phyloP scores from a whole-genome alignment of 2,113 vertebrate species.

The Gobiocypris rarus region DNA sequence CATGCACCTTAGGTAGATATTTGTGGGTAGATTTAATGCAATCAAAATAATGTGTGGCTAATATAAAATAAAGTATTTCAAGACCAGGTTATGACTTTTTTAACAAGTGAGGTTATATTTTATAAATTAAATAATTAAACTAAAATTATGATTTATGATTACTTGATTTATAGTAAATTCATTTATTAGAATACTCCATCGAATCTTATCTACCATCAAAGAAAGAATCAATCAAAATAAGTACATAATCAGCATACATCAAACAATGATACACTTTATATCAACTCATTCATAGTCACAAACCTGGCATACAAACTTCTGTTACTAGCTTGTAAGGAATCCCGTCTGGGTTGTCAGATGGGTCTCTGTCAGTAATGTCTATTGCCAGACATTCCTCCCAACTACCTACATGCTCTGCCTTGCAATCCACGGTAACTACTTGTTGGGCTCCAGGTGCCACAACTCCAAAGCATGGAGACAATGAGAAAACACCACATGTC shows the following conservation, averaged over 20 bases:
- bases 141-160: neutral
- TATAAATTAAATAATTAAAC: neutral
- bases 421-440: slow-evolving; percentile 82
- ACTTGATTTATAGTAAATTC: too few relatives aligned
- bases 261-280: neutral
- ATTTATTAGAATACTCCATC: neutral
- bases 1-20: neutral
- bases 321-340: slow-evolving; percentile 80
- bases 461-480: slow-evolving; percentile 80
- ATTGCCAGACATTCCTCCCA: slow-evolving; percentile 80
- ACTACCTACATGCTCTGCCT: slow-evolving; percentile 78
- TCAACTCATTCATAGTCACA: slow-evolving; percentile 31
- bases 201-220: neutral
- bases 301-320: slow-evolving; percentile 87
- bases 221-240: neutral
- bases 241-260: neutral
- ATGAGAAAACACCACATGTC: slow-evolving; percentile 80
- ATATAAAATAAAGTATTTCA: neutral
- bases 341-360: slow-evolving; percentile 78
- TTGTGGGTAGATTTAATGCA: neutral
- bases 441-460: slow-evolving; percentile 76
- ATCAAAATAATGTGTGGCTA: slow-evolving; percentile 9
- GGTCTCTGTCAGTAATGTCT: slow-evolving; percentile 83
- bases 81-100: neutral
- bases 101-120: neutral